phyloP scores from a whole-genome alignment of 1,140 invertebrate genomes.

The Ooceraea biroi region DNA sequence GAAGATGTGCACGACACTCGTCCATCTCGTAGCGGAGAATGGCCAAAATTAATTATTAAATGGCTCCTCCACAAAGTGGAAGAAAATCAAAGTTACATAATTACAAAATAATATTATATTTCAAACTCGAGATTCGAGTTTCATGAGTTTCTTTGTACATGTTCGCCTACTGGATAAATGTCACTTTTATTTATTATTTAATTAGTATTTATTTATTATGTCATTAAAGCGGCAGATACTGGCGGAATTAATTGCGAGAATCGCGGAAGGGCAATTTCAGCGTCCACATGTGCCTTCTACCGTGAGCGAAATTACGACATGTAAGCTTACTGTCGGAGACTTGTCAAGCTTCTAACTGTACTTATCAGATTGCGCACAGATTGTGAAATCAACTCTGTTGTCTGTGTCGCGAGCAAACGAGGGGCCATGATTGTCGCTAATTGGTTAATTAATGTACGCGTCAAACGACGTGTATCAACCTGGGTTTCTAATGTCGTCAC shows the following conservation, averaged over 20 bases:
- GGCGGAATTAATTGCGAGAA: constrained; percentile 13
- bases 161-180: constrained; percentile 2
- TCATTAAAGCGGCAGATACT: constrained; percentile 32
- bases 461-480: constrained; percentile 1
- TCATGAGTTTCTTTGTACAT: not conserved
- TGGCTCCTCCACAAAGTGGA: too few species aligned
- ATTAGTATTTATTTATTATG: too few species aligned
- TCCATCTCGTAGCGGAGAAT: too few species aligned
- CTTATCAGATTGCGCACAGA: constrained; percentile 37
- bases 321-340: constrained; percentile 21
- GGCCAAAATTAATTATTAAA: too few species aligned
- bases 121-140: not conserved
- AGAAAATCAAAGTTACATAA: constrained; percentile 11
- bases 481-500: constrained; percentile 18
- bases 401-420: not conserved
- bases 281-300: constrained; percentile 24
- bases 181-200: constrained; percentile 24
- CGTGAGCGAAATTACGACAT: constrained; percentile 37
- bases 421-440: constrained; percentile 21
- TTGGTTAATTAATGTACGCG: constrained; percentile 40
- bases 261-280: constrained; percentile 20
- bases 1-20: too few species aligned
- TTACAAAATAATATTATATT: not conserved
- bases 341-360: constrained; percentile 36
- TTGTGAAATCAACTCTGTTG: constrained; percentile 12